These are phyloP conservation scores for Oxyura jamaicensis DNA, from an alignment of 2,113 vertebrate genomes.

Conservation along the genomic window DNA sequence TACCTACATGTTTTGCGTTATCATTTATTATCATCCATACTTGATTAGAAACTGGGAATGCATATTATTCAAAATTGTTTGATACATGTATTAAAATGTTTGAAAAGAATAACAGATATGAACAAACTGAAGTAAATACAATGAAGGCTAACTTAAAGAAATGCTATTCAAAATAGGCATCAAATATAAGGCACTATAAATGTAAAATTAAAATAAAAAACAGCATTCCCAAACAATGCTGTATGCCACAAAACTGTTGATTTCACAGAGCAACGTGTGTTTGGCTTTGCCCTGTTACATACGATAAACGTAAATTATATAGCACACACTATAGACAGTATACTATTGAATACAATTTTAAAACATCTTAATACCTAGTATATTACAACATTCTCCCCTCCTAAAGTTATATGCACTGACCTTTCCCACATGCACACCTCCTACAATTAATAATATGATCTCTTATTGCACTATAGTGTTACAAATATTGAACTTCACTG, in stretches of 20 bases:
- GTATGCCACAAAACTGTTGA: conserved; percentile 76
- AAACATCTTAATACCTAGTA: conserved; percentile 82
- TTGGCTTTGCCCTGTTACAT: conserved; percentile 90
- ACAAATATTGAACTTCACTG: conserved; percentile 91
- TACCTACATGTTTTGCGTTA: conserved; percentile 75
- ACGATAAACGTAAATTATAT: conserved; percentile 80
- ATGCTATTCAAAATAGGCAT: conserved; percentile 94
- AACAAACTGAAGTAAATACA: conserved; percentile 79
- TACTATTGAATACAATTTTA: conserved; percentile 81
- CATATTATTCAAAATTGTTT: conserved; percentile 76
- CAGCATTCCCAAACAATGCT: conserved; percentile 79
- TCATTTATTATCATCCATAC: conserved; percentile 75
- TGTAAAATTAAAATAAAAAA: conserved; percentile 88
- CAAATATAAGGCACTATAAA: conserved; percentile 99
- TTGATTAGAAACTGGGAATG: conserved; percentile 77
- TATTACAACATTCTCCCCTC: conserved; percentile 83
- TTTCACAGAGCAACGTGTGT: conserved; percentile 83
- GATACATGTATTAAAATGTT: conserved; percentile 77
- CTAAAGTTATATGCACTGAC: conserved; percentile 85
- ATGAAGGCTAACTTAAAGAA: conserved; percentile 86
- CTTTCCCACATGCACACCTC: conserved; percentile 85
- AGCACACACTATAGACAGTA: conserved; percentile 81
- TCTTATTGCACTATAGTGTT: conserved; percentile 95
- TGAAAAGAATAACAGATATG: conserved; percentile 78
- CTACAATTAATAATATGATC: conserved; percentile 85